These are phyloP conservation scores for Zaprionus africanus DNA, from an alignment of 1,140 invertebrate species.

Conservation along the genomic window DNA sequence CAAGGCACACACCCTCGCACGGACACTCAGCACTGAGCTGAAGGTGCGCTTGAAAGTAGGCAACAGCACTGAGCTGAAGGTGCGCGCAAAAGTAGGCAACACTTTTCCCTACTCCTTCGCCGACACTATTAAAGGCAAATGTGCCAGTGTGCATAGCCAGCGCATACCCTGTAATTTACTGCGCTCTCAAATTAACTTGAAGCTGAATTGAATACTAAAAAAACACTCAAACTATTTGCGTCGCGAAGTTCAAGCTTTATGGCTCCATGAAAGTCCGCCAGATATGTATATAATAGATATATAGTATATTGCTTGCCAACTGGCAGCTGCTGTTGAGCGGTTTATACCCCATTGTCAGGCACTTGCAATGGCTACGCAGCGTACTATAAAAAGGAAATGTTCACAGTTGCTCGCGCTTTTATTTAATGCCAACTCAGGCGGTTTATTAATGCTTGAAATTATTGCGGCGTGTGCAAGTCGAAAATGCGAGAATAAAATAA, in stretches of 20 bases:
- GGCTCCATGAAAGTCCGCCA: not conserved
- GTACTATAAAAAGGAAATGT: conserved; percentile 17
- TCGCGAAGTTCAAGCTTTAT: not conserved
- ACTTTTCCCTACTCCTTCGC: conserved; percentile 30
- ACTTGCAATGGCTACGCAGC: conserved; percentile 4
- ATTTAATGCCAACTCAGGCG: conserved; percentile 65
- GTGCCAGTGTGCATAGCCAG: not conserved
- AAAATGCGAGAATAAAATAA: conserved; percentile 38
- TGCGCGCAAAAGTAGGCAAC: conserved; percentile 44
- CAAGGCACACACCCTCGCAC: not conserved
- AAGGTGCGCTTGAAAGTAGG: conserved; percentile 34
- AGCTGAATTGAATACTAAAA: not conserved
- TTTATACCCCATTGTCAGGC: conserved; percentile 14
- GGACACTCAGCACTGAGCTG: not conserved
- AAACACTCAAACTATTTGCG: not conserved
- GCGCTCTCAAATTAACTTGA: not conserved
- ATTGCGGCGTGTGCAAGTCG: conserved; percentile 52
- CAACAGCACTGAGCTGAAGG: conserved; percentile 12
- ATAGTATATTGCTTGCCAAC: not conserved
- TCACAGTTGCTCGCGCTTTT: conserved; percentile 48
- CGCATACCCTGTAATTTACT: conserved; percentile 3
- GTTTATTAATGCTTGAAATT: conserved; percentile 67
- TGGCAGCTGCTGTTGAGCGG: not conserved
- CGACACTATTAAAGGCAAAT: not conserved
- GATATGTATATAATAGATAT: not conserved